Base-by-base conservation (phyloP, 2,113 vertebrate species). In the Pseudonaja textilis region DNA sequence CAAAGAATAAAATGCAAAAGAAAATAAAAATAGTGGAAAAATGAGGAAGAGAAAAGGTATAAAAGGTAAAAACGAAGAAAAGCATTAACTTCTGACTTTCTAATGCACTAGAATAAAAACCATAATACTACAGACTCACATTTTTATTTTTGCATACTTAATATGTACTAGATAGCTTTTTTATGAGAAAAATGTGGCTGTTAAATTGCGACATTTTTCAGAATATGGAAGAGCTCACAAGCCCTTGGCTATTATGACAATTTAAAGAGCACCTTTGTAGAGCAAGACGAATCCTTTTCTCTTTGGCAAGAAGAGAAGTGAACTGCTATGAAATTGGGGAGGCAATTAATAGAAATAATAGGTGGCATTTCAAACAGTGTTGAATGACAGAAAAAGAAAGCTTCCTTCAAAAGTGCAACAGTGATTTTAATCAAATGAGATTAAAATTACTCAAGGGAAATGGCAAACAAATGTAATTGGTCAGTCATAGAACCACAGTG, bases 151-250 rank as follows among this genome's bases (percentile, higher is more conserved):
- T 29, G 61, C 26, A 64, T 64, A 14, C 10, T 29, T 14, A 64
- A 64, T 14, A 64, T n/a, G 11, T 64, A 64, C 61, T 64, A 64
- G 61, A 10, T 11, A 64, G 61, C 26, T 64, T 64, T 29, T 64
- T 64, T 14, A 92, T 88, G 96, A 95, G 95, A 94, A 85, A 93
- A 94, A 96, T 87, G 92, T 59, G 89, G 89, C 95, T 10, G 0
- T 0, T 94, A 96, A 93, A 96, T 95, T 94, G 87, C 42, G n/a
- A 57, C 25, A 91, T 91, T 93, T 95, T 93, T 90, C 90, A 91
- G 95, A 94, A 94, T 0, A 0, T 95, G 87, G 52, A 93, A 94
- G 94, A 95, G 74, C 85, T 89, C 39, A 11, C 0, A 0, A 55
- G 54, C 8, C 69, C 56, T 93, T 93, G 56, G 55, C 52, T 93